phyloP scores from a whole-genome alignment of 2,888 invertebrate species.

The Heliconius erato region DNA sequence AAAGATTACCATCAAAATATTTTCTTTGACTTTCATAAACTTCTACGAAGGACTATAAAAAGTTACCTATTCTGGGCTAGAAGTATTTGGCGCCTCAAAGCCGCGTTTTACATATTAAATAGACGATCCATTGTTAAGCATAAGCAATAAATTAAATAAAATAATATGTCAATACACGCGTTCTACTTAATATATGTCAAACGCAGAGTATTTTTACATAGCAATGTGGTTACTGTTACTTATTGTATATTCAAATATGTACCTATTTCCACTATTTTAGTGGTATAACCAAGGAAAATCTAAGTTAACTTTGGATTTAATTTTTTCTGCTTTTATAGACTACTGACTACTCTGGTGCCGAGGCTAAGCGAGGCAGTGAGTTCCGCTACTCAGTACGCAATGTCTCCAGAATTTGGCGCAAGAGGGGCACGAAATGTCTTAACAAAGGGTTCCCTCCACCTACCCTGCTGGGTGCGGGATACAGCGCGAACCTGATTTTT shows the following conservation, averaged over 20 bases:
- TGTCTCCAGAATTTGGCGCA: no score
- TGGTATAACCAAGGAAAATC: background rate
- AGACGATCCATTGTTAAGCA: conserved; percentile 48
- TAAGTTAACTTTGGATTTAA: no score
- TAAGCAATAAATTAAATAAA: conserved; percentile 52
- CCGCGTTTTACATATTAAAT: conserved; percentile 50
- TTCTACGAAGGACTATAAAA: conserved; percentile 33
- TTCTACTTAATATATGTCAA: conserved; percentile 29
- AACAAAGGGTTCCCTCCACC: no score
- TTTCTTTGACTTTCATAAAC: conserved; percentile 34
- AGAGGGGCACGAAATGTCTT: no score
- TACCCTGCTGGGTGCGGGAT: no score
- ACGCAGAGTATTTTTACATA: conserved; percentile 27
- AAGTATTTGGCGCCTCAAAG: conserved; percentile 41
- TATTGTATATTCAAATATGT: background rate
- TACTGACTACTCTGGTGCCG: no score
- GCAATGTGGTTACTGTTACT: conserved; percentile 10
- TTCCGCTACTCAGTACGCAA: no score
- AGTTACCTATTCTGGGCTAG: conserved; percentile 41
- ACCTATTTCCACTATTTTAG: background rate
- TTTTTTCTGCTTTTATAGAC: no score
- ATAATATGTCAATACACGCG: conserved; percentile 31
- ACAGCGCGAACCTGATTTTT: no score
- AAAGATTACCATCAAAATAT: conserved; percentile 11
- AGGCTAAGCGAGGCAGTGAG: no score